These are phyloP conservation scores for Pomacea canaliculata DNA, from an alignment of 2,888 invertebrate species.

Conservation along the genomic window DNA sequence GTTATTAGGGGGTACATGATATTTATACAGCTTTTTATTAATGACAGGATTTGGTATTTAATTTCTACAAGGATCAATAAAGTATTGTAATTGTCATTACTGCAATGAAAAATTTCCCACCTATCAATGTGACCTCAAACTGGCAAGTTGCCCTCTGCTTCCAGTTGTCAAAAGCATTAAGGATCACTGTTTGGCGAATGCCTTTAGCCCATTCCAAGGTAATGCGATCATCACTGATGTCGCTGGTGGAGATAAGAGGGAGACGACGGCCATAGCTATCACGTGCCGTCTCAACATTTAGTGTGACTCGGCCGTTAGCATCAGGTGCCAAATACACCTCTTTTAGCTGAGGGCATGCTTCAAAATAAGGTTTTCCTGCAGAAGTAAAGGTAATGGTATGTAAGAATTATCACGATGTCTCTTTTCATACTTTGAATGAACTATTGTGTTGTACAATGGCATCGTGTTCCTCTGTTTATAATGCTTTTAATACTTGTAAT, in stretches of 20 bases:
- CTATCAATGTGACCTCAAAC: constrained; percentile 52
- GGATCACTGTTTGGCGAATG: constrained; percentile 46
- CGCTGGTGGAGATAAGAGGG: constrained; percentile 46
- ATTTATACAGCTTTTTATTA: no score
- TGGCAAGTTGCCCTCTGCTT: constrained; percentile 48
- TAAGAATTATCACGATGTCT: neutral
- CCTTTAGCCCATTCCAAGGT: constrained; percentile 50
- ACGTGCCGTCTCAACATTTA: constrained; percentile 43
- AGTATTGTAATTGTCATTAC: no score
- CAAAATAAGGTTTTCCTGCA: constrained; percentile 51
- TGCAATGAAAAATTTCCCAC: constrained; percentile 32
- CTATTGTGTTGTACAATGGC: neutral
- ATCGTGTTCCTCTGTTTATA: no score
- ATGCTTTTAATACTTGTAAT: no score
- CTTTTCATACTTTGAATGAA: neutral
- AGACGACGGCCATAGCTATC: constrained; percentile 44
- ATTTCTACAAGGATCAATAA: no score
- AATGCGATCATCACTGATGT: constrained; percentile 41
- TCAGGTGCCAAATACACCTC: constrained; percentile 43
- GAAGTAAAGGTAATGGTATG: neutral
- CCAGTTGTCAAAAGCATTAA: constrained; percentile 50
- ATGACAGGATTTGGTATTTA: no score
- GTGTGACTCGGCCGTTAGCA: constrained; percentile 36
- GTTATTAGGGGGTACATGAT: no score
- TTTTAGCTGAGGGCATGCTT: constrained; percentile 49